Evolutionary conservation across 2,797 vertebrate species (phyloP), one percentile per base, ranked within the genome.

Genomic region (Tragopan temminckii): DNA sequence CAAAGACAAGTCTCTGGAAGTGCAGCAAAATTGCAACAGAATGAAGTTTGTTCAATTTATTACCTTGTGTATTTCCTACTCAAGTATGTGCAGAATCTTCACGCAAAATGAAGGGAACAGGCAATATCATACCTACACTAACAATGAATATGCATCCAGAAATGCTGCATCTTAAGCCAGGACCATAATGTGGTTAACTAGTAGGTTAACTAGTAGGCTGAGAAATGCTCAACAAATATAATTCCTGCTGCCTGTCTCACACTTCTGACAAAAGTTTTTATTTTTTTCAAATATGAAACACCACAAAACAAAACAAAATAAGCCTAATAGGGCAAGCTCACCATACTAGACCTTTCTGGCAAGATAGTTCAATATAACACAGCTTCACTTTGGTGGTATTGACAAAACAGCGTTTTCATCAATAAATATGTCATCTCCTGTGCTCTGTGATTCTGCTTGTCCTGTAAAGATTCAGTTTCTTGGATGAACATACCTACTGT

Each of bases 291-390:
- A 20, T 45, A 25, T 19, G 25, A 72, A 92, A 68, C 27, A 29
- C 1, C 1, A 57, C 13, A n/a, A 35, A 67, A 36, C 10, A 74
- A 59, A 69, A 27, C 19, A 43, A 76, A 80, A 75, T 6, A 69
- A 23, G 6, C 7, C 3, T 57, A 42, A 61, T 52, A 72, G 43
- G 92, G 40, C 63, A 88, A 72, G 33, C 5, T 81, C 20, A 61
- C 20, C 13, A 29, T 5, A 13, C 25, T n/a, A 80, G 52, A 53
- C 61, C 64, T 77, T 94, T 66, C 78, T 70, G 53, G 63, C 35
- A 84, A 90, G 88, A 80, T 52, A 80, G 67, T 95, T 97, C 94
- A 64, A 94, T 96, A 94, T 53, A 90, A 97, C 91, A 95, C 69
- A 89, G 62, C 68, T 97, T 92, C 78, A 81, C 81, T 91, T 89